Percentiles rank a stretch among this genome's conserved stretches.
Evolutionary conservation across 2,797 vertebrate species (phyloP).

Genomic region (Acanthopagrus latus): DNA sequence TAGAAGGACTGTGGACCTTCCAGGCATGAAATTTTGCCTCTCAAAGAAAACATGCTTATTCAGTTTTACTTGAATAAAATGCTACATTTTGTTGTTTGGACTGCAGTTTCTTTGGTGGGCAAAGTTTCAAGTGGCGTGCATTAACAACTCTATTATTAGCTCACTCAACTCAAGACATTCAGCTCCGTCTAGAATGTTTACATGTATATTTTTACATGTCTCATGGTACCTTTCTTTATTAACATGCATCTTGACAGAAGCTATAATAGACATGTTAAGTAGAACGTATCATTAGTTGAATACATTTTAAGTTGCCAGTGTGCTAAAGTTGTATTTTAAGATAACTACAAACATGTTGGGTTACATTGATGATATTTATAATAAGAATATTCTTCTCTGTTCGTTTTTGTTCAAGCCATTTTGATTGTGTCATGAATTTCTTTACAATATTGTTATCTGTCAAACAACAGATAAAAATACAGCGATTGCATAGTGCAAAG

Average conservation of each 20-base stretch:
- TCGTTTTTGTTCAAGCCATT: not conserved
- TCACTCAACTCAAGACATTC: not conserved
- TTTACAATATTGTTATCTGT: not conserved
- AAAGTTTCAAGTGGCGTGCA: not conserved
- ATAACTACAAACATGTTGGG: not conserved
- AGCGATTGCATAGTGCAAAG: not conserved
- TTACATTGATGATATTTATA: not conserved
- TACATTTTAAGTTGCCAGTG: not conserved
- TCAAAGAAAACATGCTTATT: not conserved
- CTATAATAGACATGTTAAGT: not conserved
- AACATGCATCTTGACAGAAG: not conserved
- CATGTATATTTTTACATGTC: not conserved
- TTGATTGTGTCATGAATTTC: not conserved
- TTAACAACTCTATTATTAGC: not conserved
- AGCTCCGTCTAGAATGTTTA: not conserved
- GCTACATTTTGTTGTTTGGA: not conserved
- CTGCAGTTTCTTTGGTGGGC: not conserved
- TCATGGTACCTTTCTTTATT: not conserved
- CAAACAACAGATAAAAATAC: not conserved
- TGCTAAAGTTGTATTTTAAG: not conserved
- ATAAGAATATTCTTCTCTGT: too few species aligned
- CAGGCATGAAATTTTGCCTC: not conserved
- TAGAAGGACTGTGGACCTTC: not conserved
- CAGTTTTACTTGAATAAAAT: not conserved
- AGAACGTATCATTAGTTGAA: not conserved